A percentile compares a stretch with the other conserved stretches of the same genome.
Evolutionary conservation across 2,113 vertebrate genomes (phyloP).

Genomic region (Nymphicus hollandicus): DNA sequence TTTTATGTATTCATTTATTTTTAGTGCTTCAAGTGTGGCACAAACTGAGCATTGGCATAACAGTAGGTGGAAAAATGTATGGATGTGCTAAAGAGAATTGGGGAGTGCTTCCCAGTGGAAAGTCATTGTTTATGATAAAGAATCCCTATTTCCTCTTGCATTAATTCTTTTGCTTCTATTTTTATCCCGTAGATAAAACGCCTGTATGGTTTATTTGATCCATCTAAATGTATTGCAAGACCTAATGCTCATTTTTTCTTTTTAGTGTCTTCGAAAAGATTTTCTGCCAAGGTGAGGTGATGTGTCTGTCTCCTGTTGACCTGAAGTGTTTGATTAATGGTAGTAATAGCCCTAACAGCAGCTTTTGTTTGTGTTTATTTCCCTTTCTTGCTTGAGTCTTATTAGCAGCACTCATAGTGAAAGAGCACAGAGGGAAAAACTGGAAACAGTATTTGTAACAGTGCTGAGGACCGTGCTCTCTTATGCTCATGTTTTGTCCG

Average conservation of each 20-base stretch:
- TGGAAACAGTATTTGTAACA: not conserved
- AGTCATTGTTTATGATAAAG: not conserved
- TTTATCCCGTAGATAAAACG: not conserved
- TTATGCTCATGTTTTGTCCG: not conserved
- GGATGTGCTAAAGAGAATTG: not conserved
- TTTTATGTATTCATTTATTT: not conserved
- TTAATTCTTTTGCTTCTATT: not conserved
- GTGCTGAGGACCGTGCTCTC: not conserved
- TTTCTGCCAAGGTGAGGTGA: slow-evolving; percentile 94
- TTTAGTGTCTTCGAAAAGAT: slow-evolving; percentile 93
- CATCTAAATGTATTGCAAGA: not conserved
- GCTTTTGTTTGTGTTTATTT: not conserved
- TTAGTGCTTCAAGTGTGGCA: not conserved
- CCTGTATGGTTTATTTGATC: not conserved
- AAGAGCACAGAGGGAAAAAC: not conserved
- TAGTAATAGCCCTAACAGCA: not conserved
- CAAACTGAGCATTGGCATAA: not conserved
- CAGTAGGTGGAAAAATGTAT: not conserved
- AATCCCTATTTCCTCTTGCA: not conserved
- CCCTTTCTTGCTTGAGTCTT: not conserved
- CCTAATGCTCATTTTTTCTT: slow-evolving; percentile 41
- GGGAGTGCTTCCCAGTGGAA: not conserved
- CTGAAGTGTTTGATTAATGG: not conserved
- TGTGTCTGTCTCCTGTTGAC: not conserved
- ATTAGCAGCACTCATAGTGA: not conserved